These are phyloP conservation scores for Apamea monoglypha DNA, from an alignment of 2,888 invertebrate genomes.

Conservation along the genomic window DNA sequence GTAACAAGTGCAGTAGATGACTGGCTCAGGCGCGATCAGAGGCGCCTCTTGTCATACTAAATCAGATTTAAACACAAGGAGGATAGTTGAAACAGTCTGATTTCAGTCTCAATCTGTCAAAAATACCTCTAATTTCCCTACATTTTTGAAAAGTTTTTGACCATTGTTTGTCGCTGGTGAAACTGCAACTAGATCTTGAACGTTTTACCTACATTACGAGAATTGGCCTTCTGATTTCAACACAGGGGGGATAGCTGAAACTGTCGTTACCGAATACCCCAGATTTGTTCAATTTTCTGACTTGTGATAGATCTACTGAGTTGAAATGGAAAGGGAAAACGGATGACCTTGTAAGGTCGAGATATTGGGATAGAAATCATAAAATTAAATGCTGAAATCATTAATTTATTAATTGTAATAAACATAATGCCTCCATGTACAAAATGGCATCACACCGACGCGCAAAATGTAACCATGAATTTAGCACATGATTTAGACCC, in stretches of 20 bases:
- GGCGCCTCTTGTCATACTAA: conserved; percentile 47
- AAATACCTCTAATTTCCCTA: background rate
- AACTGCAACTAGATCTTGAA: background rate
- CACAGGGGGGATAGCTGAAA: background rate
- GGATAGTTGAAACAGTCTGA: background rate
- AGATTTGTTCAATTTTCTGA: background rate
- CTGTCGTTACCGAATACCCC: background rate
- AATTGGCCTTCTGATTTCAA: conserved; percentile 7
- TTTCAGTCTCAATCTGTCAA: background rate
- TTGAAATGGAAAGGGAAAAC: background rate
- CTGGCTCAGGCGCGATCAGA: conserved; percentile 7
- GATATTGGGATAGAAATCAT: background rate
- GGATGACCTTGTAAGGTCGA: background rate
- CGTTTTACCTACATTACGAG: background rate
- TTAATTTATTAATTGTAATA: background rate
- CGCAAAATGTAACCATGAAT: no score
- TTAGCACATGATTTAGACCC: no score
- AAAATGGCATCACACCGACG: no score
- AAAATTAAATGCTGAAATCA: background rate
- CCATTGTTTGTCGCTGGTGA: background rate
- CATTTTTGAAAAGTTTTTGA: background rate
- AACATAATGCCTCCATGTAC: no score
- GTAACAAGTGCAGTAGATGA: conserved; percentile 51
- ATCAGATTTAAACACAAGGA: conserved; percentile 18
- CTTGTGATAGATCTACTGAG: background rate